These are phyloP conservation scores for Petrophora chlorosata DNA, from an alignment of 2,888 invertebrate genomes.

Conservation along the genomic window DNA sequence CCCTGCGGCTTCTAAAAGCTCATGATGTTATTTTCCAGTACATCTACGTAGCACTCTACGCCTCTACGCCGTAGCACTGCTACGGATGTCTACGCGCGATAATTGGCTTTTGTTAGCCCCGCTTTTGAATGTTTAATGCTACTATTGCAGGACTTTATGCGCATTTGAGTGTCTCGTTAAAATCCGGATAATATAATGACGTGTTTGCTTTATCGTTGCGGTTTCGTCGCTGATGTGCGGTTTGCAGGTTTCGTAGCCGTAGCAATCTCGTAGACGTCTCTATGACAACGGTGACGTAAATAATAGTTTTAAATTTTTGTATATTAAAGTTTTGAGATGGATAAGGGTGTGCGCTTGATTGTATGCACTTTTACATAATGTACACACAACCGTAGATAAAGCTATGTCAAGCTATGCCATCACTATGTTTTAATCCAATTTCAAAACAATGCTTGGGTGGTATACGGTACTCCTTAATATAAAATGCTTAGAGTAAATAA, in stretches of 20 bases:
- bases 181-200: background rate
- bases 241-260: conserved; percentile 25
- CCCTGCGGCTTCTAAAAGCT: conserved; percentile 11
- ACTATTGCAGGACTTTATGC: conserved; percentile 28
- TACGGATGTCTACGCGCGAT: conserved; percentile 39
- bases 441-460: too few relatives aligned
- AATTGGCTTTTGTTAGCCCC: conserved; percentile 40
- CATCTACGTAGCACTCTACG: background rate
- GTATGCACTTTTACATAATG: too few relatives aligned
- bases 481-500: too few relatives aligned
- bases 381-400: too few relatives aligned
- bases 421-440: too few relatives aligned
- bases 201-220: conserved; percentile 3
- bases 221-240: background rate
- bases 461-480: too few relatives aligned
- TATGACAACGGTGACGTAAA: conserved; percentile 1
- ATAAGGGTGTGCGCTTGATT: too few relatives aligned
- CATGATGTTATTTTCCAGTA: conserved; percentile 14
- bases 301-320: too few relatives aligned
- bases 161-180: conserved; percentile 13
- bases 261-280: conserved; percentile 18
- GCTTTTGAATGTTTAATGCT: conserved; percentile 21
- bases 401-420: too few relatives aligned
- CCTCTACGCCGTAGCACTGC: conserved; percentile 30
- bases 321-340: too few relatives aligned